Base-by-base conservation (phyloP, 2,797 vertebrate species). In the Scyliorhinus canicula region DNA sequence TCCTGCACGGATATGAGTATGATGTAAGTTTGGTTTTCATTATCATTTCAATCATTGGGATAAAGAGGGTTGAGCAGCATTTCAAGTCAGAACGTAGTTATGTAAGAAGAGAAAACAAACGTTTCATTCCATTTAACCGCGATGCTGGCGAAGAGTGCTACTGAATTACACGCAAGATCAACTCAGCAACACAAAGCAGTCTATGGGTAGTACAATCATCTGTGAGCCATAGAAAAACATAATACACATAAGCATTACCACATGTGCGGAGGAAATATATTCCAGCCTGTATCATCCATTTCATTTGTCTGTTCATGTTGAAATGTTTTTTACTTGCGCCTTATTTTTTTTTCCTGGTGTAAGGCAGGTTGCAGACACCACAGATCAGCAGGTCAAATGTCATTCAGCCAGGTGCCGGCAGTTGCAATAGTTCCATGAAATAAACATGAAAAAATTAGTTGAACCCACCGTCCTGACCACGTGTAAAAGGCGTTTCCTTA, bases 201-300 rank as follows among this genome's bases (percentile, higher is more conserved):
- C 96, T 97, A 94, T 94, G 93, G 97, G 96, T 97, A 96, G 96
- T 96, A 96, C 97, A 97, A 96, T 95, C 96, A 96, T 95, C 96
- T 95, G 93, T 31, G 96, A 97, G 97, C 97, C 97, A 97, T 97
- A 97, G 95, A 96, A 96, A 96, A 97, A 97, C 97, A 97, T 97
- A 97, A 97, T 97, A 97, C 97, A 98, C 97, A 97, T 98, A 98
- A 98, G 97, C 97, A 97, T 96, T 98, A 97, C 97, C 97, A 98
- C 97, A 98, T 97, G 97, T 97, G 97, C 96, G 97, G 97, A 96
- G 95, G 63, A 95, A 93, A 97, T 97, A 96, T 97, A 97, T 96
- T 97, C 96, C 97, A 96, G 95, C 95, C 96, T 0, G 0, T 95
- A 97, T 96, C 96, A 96, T 97, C 97, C 95, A 97, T 97, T 96